Evolutionary conservation across 2,888 invertebrate species (phyloP), one percentile per base, ranked within the genome.

Genomic region (Leuctra nigra): DNA sequence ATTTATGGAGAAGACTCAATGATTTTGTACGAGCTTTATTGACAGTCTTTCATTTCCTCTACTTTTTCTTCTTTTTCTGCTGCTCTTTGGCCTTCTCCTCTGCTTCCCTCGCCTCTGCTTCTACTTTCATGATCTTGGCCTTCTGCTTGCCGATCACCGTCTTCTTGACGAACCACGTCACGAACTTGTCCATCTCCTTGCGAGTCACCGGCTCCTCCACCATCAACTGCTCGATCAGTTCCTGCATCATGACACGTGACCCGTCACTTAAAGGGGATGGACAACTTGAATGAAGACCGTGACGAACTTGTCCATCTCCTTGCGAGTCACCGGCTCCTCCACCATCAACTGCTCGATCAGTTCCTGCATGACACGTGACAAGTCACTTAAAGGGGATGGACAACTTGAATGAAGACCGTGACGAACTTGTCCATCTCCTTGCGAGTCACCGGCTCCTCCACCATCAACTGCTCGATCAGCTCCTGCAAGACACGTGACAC

Each of bases 201-300:
- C 73, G 75, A 1, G 71, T 73, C 11, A 68, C 73, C 1, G 70
- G 70, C 0, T 71, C 70, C 0, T 63, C 63, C 16, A 68, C 64
- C 18, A 79, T 20, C 7, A 82, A 69, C 3, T 72, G 70, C 1
- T 72, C 66, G 6, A 80, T 65, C 6, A 84, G 67, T 66, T 84
- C 84, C 2, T 63, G n/a, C n/a, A n/a, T n/a, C n/a, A n/a, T n/a
- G n/a, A n/a, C n/a, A n/a, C n/a, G n/a, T n/a, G n/a, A n/a, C n/a
- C n/a, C n/a, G n/a, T n/a, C n/a, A n/a, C n/a, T n/a, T n/a, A n/a
- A n/a, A n/a, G n/a, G n/a, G n/a, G n/a, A n/a, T n/a, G n/a, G n/a
- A n/a, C n/a, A n/a, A n/a, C n/a, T n/a, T n/a, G n/a, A n/a, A n/a
- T 2, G 63, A 79, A 80, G 77, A 79, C 81, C 39, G 74, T 69